A percentile compares a stretch with the other conserved stretches of the same genome.
These are phyloP conservation scores for Subacronicta megacephala DNA, from an alignment of 2,888 invertebrate genomes.

Conservation along the genomic window DNA sequence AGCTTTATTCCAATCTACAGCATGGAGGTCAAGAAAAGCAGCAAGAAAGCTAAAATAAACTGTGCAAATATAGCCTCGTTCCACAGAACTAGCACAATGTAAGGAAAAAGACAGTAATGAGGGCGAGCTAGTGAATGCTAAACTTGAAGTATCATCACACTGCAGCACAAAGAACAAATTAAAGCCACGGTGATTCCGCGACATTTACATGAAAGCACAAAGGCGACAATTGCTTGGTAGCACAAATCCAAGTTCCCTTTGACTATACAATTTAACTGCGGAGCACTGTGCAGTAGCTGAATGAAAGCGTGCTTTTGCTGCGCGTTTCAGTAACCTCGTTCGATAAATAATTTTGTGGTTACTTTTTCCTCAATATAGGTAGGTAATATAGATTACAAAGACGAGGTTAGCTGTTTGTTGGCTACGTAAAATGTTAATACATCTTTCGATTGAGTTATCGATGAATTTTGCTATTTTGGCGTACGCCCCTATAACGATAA, in stretches of 20 bases:
- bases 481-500: constrained; percentile 42
- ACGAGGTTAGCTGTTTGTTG: neutral
- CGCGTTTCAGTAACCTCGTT: constrained; percentile 43
- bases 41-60: constrained; percentile 6
- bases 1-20: constrained; percentile 4
- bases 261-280: constrained; percentile 45
- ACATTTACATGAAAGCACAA: constrained; percentile 42
- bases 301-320: constrained; percentile 39
- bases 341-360: constrained; percentile 31
- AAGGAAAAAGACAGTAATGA: constrained; percentile 35
- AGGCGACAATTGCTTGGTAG: constrained; percentile 25
- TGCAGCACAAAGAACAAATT: constrained; percentile 48
- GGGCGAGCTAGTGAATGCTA: constrained; percentile 29
- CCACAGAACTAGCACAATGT: constrained; percentile 21
- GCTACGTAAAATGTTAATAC: neutral
- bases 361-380: constrained; percentile 13
- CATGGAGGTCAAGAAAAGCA: constrained; percentile 11
- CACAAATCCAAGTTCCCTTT: constrained; percentile 44
- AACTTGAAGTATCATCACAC: constrained; percentile 32
- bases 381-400: neutral
- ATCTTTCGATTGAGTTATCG: neutral
- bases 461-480: constrained; percentile 24
- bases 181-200: constrained; percentile 24
- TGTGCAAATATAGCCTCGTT: constrained; percentile 25
- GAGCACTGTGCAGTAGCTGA: constrained; percentile 45